Base-by-base conservation (phyloP, 2,797 vertebrate genomes). In the Lacerta viridis region DNA sequence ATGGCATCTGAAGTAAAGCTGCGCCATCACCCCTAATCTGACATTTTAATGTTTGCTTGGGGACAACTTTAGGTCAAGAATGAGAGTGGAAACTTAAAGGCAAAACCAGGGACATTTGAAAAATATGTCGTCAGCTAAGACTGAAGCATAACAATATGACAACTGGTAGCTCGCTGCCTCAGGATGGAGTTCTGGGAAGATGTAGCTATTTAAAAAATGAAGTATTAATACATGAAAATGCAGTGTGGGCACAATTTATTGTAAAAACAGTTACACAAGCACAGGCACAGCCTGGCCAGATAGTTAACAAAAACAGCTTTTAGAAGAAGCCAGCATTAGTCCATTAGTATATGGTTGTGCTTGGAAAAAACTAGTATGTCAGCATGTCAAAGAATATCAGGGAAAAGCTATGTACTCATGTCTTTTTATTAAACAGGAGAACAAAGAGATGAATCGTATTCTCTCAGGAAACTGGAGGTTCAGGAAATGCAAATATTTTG, bases 101-200 rank as follows among this genome's bases (percentile, higher is more conserved):
- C 90, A 94, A 92, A 94, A 83, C 64, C 91, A 92, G 92, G 92
- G 92, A 93, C 89, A 92, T 74, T 92, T 93, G 92, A 91, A 94
- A 94, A 96, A 95, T 95, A 94, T 83, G 77, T 88, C 95, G 92
- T 95, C 94, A 93, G 87, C 85, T 64, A 77, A 93, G 94, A 94
- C 7, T 94, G 93, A 95, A 95, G 93, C 89, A 41, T 92, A 92
- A 83, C 80, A 86, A 91, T 90, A 91, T 93, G 93, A 95, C 94
- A 95, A 88, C 87, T 86, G 89, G 90, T 71, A 89, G 90, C 84
- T 90, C 90, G 78, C 87, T 93, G 94, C 95, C 94, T 94, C 92
- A 90, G 93, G 95, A 96, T 83, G 91, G 85, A 89, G 77, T 76
- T 78, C 86, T 27, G 92, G 91, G 89, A 84, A 94, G 80, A 87